Evolutionary conservation across 2,797 vertebrate species (phyloP).

Genomic region (Chloroceryle inda): DNA sequence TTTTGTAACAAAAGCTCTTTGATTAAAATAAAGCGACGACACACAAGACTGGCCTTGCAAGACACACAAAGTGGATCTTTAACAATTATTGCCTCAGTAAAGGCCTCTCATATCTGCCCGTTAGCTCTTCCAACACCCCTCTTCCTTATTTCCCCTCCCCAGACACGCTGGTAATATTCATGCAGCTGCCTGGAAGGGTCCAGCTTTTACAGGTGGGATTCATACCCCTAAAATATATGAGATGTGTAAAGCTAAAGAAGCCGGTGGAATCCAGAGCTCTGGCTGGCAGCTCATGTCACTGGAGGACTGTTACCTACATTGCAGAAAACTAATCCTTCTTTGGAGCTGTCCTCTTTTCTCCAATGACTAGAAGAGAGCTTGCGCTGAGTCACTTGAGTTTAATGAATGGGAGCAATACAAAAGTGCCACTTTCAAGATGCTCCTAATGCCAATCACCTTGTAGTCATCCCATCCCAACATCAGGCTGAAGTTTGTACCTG

Average conservation of each 20-base stretch:
- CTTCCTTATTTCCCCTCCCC: background rate
- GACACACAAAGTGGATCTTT: background rate
- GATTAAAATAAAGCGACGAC: background rate
- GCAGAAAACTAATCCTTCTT: background rate
- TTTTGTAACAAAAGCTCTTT: background rate
- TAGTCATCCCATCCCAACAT: background rate
- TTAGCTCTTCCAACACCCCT: background rate
- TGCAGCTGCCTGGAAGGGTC: background rate
- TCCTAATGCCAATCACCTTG: rapidly evolving
- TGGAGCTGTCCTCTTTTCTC: background rate
- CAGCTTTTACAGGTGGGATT: background rate
- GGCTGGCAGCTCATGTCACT: background rate
- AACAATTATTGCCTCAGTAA: background rate
- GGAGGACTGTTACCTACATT: background rate
- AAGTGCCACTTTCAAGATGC: background rate
- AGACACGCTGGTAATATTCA: rapidly evolving
- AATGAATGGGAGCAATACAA: background rate
- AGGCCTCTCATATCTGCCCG: background rate
- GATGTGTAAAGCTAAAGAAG: background rate
- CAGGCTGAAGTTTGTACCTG: background rate
- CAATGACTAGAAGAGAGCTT: background rate
- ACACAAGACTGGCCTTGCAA: background rate
- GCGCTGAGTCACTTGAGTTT: background rate
- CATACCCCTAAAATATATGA: background rate
- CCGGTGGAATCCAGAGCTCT: background rate